Percentiles rank a stretch among this genome's conserved stretches.
Conservation (phyloP, 2,888 invertebrate genomes). For the Vanessa cardui region DNA sequence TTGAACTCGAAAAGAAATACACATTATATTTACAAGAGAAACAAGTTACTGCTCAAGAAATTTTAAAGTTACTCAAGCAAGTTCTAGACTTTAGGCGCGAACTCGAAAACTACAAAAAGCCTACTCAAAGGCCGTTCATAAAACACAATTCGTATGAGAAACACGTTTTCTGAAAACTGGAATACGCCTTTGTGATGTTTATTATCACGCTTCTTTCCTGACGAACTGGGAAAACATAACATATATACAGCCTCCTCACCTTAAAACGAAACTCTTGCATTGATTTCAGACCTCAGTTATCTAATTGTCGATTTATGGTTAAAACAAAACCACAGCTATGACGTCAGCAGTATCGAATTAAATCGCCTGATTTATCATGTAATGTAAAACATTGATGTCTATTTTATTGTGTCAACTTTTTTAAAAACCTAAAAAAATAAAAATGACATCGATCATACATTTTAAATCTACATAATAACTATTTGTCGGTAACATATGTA, state of each 20-base stretch:
- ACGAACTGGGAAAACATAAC: conserved; percentile 14
- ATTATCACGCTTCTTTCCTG: conserved; percentile 29
- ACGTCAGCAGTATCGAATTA: background rate
- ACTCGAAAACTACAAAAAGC: conserved; percentile 11
- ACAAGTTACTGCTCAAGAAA: background rate
- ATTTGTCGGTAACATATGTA: too few relatives aligned
- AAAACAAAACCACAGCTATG: background rate
- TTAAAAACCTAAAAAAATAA: too few relatives aligned
- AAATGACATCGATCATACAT: too few relatives aligned
- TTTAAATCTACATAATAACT: too few relatives aligned
- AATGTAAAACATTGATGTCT: too few relatives aligned
- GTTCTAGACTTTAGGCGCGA: conserved; percentile 18
- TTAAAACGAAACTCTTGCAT: background rate
- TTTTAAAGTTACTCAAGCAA: conserved; percentile 9
- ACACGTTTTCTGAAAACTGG: conserved; percentile 24
- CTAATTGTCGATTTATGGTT: background rate
- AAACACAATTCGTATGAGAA: conserved; percentile 27
- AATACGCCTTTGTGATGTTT: conserved; percentile 31
- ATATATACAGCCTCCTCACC: background rate
- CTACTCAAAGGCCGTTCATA: conserved; percentile 11
- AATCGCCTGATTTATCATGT: too few relatives aligned
- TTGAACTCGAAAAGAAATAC: background rate
- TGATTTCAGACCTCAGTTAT: background rate
- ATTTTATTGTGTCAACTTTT: too few relatives aligned
- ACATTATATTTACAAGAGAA: background rate